A percentile compares a stretch with the other conserved stretches of the same genome.
These are phyloP conservation scores for Anarhynchus alexandrinus DNA, from an alignment of 2,113 vertebrate species.

Conservation along the genomic window DNA sequence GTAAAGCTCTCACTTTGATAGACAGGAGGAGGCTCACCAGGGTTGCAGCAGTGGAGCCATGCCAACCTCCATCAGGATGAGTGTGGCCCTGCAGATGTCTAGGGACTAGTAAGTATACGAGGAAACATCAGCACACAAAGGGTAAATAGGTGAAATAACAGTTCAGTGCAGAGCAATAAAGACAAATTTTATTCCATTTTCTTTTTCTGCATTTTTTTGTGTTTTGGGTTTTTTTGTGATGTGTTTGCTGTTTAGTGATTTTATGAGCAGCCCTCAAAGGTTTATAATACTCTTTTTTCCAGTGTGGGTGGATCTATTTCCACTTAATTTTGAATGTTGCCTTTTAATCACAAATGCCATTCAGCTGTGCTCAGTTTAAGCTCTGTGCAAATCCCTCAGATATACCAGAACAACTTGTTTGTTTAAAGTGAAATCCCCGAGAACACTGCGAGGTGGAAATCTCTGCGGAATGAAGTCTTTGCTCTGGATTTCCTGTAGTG, in stretches of 20 bases:
- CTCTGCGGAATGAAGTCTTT: neutral
- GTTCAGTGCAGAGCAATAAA: neutral
- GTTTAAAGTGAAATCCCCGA: neutral
- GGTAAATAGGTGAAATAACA: neutral
- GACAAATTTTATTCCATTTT: neutral
- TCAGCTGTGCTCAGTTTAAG: conserved; percentile 1
- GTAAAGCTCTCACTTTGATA: neutral
- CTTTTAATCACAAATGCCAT: conserved; percentile 5
- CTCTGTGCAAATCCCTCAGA: neutral
- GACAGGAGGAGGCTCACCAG: neutral
- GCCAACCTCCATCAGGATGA: neutral
- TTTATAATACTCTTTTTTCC: neutral
- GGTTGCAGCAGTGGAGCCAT: neutral
- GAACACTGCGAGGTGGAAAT: neutral
- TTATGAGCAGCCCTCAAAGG: neutral
- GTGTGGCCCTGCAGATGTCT: neutral
- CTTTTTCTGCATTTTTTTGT: neutral
- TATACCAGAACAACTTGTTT: neutral
- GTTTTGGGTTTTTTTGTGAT: neutral
- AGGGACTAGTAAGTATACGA: neutral
- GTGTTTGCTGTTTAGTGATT: neutral
- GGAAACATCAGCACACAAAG: neutral
- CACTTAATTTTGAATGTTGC: neutral
- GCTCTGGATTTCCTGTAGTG: neutral
- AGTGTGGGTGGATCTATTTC: conserved; percentile 30